Evolutionary conservation across 2,113 vertebrate species (phyloP).

Genomic region (Callionymus lyra): DNA sequence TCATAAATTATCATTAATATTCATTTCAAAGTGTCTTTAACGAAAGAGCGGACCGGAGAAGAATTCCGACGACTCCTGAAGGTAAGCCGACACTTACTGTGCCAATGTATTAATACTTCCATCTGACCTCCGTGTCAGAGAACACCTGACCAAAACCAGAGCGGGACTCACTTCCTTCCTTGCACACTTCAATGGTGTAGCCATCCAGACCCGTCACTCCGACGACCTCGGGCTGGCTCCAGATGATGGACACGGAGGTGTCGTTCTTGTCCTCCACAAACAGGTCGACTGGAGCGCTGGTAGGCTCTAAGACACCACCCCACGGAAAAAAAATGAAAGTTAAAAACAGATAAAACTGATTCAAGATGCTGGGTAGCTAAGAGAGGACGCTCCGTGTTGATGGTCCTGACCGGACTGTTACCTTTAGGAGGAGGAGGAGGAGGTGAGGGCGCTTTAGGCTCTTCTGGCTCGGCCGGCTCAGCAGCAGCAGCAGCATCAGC

Average conservation of each 20-base stretch:
- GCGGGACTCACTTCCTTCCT: constrained; percentile 80
- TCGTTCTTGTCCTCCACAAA: constrained; percentile 79
- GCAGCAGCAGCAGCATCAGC: constrained; percentile 6
- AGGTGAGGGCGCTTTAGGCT: constrained; percentile 54
- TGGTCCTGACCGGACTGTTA: background rate
- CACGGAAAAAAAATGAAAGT: background rate
- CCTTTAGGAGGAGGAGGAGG: constrained; percentile 3
- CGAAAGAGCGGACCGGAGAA: too few species aligned
- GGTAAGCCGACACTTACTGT: constrained; percentile 10
- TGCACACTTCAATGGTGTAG: constrained; percentile 78
- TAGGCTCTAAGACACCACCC: constrained; percentile 63
- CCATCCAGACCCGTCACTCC: constrained; percentile 75
- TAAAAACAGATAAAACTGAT: background rate
- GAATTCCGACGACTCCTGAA: background rate
- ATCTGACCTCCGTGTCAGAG: background rate
- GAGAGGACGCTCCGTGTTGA: background rate
- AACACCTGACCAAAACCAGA: constrained; percentile 4
- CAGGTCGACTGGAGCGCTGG: constrained; percentile 74
- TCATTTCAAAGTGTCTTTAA: too few species aligned
- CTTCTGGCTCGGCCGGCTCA: constrained; percentile 55
- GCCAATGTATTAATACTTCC: constrained; percentile 24
- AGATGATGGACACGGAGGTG: constrained; percentile 76
- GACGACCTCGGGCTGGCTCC: constrained; percentile 77
- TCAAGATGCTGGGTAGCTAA: background rate
- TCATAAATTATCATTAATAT: too few species aligned